Base-by-base conservation (phyloP, 1,140 invertebrate genomes). In the Nephotettix cincticeps region DNA sequence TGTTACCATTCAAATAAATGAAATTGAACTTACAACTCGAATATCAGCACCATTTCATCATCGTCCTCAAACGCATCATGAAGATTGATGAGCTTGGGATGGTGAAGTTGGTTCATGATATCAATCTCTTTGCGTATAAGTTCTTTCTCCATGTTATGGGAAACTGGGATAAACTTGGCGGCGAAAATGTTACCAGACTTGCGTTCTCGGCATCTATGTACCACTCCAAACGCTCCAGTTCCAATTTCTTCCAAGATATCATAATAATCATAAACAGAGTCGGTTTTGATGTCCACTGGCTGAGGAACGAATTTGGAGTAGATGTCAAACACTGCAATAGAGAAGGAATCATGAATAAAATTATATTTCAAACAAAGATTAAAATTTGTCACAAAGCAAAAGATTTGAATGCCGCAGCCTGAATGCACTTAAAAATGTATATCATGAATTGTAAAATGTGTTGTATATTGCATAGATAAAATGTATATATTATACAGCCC, bases 21-120 rank as follows among this genome's bases (percentile, higher is more conserved):
- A 27, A 65, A 25, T n/a, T 23, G 70, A 69, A 89, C 93, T 91
- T 86, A 97, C 95, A 99, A 99, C 87, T 99, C 98, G 76, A 98
- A 95, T 72, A 99, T 98, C 1, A 99, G 87, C 28, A 99, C 94
- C 96, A 99, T 99, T 86, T 99, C 98, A 76, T 99, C 95, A 73
- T 98, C 96, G 80, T 99, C 97, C 81, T 99, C 98, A 81, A 98
- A 99, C 0, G 98, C 98, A 81, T 99, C 98, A 78, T 99, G 97
- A 0, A 99, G 83, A 78, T 99, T 98, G 76, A 99, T 98, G 25
- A 99, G 84, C 82, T 98, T 98, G 51, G 91, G 91, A 85, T 99
- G 98, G 83, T 99, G 96, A 1, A 99, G 82, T 77, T 99, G 95
- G 81, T 99, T 99, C 97, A 99, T 99, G 58, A 99, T 96, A 78